Base-by-base conservation (phyloP, 1,140 invertebrate species). In the Scaptomyza hsui region DNA sequence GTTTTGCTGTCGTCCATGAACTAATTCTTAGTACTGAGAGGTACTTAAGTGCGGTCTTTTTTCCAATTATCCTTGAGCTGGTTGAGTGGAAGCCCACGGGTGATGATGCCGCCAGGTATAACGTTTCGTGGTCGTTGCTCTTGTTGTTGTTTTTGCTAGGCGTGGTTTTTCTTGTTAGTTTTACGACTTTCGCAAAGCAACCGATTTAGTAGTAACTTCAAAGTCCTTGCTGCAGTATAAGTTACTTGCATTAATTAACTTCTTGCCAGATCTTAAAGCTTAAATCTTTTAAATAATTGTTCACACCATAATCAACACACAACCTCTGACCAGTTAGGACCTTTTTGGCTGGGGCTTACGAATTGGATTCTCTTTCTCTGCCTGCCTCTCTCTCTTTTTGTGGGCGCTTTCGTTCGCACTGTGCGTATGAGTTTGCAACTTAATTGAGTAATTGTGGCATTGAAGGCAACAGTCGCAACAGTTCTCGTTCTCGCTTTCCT, bases 391-490 rank as follows among this genome's bases (percentile, higher is more conserved):
- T 29, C 6, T 29, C 9, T 24, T 24, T 24, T 24, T 24, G 1
- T n/a, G 18, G 12, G 10, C 9, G 0, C 7, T 32, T 37, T n/a
- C 3, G 10, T n/a, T 35, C 32, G 2, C 32, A 35, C n/a, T 37
- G 12, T 37, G 32, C 32, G 44, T 19, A 48, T 44, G 44, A 41
- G 45, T 47, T 60, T 60, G 56, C 56, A 60, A 60, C 44, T 48
- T 60, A 60, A 60, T 60, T 60, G 56, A 60, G 56, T 48, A 60
- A 48, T 35, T 48, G 56, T 60, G 56, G 44, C 44, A 48, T 19
- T 48, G 42, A 15, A 29, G 29, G 39, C 13, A 21, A 24, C 19
- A 59, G 16, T 47, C 12, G 12, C 45, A 13, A 15, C 6, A 15
- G 3, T 24, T 29, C 0, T 13, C 48, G 32, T 35, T 4, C 10